phyloP scores from a whole-genome alignment of 1,140 invertebrate species.

The Notospermus geniculatus region DNA sequence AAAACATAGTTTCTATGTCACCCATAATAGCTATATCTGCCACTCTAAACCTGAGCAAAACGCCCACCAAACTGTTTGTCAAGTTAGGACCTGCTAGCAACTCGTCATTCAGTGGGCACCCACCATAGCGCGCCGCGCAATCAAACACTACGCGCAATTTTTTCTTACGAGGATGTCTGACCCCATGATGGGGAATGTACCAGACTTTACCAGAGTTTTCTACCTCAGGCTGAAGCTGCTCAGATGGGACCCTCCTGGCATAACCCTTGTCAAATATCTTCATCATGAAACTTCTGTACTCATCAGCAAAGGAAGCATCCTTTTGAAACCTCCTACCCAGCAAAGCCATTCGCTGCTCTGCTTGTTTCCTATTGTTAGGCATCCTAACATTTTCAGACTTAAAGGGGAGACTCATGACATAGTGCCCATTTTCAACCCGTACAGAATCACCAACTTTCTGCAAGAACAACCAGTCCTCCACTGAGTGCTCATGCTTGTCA shows the following conservation, averaged over 20 bases:
- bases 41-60: slow-evolving; percentile 18
- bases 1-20: slow-evolving; percentile 25
- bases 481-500: too few relatives aligned
- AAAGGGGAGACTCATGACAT: not conserved
- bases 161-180: slow-evolving; percentile 4
- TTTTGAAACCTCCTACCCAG: not conserved
- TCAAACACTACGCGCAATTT: not conserved
- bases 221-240: not conserved
- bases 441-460: too few relatives aligned
- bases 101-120: slow-evolving; percentile 13
- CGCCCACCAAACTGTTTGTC: not conserved
- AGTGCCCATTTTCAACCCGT: too few relatives aligned
- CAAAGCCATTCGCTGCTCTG: not conserved
- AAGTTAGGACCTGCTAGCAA: slow-evolving; percentile 12
- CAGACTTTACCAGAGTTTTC: not conserved
- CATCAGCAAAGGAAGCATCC: not conserved
- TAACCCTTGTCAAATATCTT: slow-evolving; percentile 1
- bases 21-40: slow-evolving; percentile 12
- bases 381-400: not conserved
- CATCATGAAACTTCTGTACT: not conserved
- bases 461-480: too few relatives aligned
- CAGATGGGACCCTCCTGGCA: slow-evolving; percentile 4
- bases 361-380: not conserved
- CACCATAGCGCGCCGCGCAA: slow-evolving; percentile 10
- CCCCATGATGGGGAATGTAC: slow-evolving; percentile 15